Base-by-base conservation (phyloP, 2,113 vertebrate genomes). In the Ophthalmolycus amberensis region DNA sequence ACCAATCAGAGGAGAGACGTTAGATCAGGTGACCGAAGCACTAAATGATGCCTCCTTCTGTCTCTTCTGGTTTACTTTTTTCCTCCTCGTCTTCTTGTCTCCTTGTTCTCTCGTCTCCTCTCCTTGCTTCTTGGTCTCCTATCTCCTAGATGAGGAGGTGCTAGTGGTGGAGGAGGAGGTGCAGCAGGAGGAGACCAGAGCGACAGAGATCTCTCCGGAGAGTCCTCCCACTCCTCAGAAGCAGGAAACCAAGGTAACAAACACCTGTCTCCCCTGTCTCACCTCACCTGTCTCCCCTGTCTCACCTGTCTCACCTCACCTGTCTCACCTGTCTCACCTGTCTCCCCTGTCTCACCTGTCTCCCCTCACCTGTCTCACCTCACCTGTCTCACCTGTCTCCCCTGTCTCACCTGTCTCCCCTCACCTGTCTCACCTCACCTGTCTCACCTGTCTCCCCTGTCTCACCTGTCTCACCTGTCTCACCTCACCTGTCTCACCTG, bases 201-300 rank as follows among this genome's bases (percentile, higher is more conserved):
- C 27, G 6, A 83, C 85, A 9, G 93, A 94, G 0, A 87, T 95
- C 16, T 94, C 94, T 4, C 95, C 94, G 71, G 80, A 85, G 76
- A 91, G 89, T 80, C 90, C 89, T 22, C 84, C 52, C 0, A 89
- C 86, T 69, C 88, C 78, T 59, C 91, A 87, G 6, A 91, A 80
- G 80, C 81, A 78, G 0, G 93, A 93, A 46, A 89, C 88, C 62
- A 93, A 90, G 54, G 91, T 92, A 76, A 79, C 60, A 46, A 38
- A 42, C 46, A 38, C 37, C 37, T 20, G 22, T 42, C 62, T 38
- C 4, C 25, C 25, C 25, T 25, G 25, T 25, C 25, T 25, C 25
- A 25, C 25, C 25, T 25, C 25, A 25, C 25, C 25, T 25, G 25
- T 25, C 25, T 25, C 25, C 1, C 25, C 25, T 25, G 25, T 25